Base-by-base conservation (phyloP, 2,888 invertebrate species). In the Melieria picta region DNA sequence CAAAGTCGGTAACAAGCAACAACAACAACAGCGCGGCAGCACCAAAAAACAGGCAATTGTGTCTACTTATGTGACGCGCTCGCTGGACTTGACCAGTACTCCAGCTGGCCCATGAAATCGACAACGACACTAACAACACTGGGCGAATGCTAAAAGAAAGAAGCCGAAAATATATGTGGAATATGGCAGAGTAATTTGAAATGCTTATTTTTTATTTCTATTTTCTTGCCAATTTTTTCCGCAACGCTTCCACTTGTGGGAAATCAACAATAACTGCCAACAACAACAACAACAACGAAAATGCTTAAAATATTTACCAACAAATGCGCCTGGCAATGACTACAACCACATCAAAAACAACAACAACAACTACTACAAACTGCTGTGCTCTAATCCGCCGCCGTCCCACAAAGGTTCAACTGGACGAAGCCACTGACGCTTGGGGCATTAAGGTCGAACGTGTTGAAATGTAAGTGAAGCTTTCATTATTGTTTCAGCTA, bases 401-500 rank as follows among this genome's bases (percentile, higher is more conserved):
- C 30, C 30, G 30, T 30, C 3, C 30, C 30, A 30, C 30, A 46
- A 45, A 90, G 90, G 86, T 92, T 65, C 90, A 94, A 43, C 87
- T 97, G 77, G 96, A 96, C 84, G 96, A 96, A 83, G 96, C 96
- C 3, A 96, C 96, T 7, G 96, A 95, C 83, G 93, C 94, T 13
- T 97, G 97, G 96, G 96, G 94, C 56, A 96, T 97, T 83, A 97
- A 97, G 88, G 96, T 97, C 55, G 98, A 98, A 87, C 90, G 98
- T 78, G 98, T 98, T 11, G 98, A 98, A 90, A 95, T 98, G 97
- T 97, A 89, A 93, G 94, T 91, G 61, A n/a, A 7, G 52, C 52
- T n/a, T n/a, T 52, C 13, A n/a, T 52, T 52, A 52, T 52, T 11
- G 11, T 52, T 11, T 11, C 52, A 52, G 13, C 52, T 52, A 52